phyloP scores from a whole-genome alignment of 2,113 vertebrate species.

The Phoenicopterus ruber region DNA sequence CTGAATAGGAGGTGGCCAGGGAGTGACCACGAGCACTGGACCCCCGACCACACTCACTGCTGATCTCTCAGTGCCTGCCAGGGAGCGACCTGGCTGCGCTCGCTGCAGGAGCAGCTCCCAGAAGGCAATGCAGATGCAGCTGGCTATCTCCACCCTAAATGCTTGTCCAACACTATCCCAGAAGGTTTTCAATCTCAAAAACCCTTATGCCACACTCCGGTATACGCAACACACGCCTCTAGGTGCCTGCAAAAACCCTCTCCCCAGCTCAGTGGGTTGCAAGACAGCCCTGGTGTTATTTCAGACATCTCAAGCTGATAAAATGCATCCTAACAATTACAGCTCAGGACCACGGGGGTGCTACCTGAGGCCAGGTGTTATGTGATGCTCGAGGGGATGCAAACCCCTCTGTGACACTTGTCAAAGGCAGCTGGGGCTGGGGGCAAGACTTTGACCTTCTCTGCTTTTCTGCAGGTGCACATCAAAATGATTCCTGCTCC shows the following conservation, averaged over 20 bases:
- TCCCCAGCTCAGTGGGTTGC: neutral
- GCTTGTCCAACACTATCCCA: neutral
- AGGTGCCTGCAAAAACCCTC: neutral
- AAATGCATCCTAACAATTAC: neutral
- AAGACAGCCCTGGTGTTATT: neutral
- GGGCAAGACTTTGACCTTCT: neutral
- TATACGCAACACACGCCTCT: neutral
- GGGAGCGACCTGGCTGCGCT: neutral
- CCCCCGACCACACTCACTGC: neutral
- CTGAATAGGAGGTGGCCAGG: neutral
- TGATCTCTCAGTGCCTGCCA: neutral
- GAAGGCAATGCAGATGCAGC: neutral
- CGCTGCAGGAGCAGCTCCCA: neutral
- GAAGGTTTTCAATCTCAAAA: neutral
- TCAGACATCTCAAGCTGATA: neutral
- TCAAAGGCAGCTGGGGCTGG: neutral
- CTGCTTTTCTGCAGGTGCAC: neutral
- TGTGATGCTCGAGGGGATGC: fast-evolving
- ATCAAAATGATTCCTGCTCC: neutral
- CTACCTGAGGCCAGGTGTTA: neutral
- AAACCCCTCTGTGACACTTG: neutral
- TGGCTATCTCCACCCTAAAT: neutral
- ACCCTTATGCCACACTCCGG: neutral
- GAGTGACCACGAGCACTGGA: neutral
- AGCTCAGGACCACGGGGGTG: neutral